A percentile compares a stretch with the other conserved stretches of the same genome.
phyloP scores from a whole-genome alignment of 1,140 invertebrate species.

The Caerostris extrusa region DNA sequence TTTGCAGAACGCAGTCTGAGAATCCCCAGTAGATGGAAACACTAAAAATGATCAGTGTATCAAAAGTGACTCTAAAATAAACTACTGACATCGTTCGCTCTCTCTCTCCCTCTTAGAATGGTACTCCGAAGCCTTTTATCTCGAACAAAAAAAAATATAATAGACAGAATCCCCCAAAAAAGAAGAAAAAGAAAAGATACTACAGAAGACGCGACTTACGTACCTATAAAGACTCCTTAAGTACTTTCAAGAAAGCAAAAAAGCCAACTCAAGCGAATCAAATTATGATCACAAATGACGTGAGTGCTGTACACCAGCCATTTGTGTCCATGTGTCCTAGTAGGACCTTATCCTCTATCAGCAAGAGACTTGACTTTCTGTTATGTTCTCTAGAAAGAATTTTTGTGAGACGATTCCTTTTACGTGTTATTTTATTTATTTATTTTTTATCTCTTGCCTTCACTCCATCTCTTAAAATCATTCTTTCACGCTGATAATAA shows the following conservation, averaged over 20 bases:
- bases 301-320: neutral
- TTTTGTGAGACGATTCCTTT: constrained; percentile 5
- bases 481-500: constrained; percentile 43
- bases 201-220: constrained; percentile 7
- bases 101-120: neutral
- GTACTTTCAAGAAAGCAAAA: constrained; percentile 53
- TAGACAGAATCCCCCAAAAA: neutral
- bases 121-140: constrained; percentile 4
- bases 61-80: neutral
- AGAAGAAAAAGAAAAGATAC: neutral
- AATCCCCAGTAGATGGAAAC: neutral
- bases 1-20: too few relatives aligned
- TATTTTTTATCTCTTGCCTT: neutral
- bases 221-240: constrained; percentile 34
- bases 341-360: neutral
- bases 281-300: constrained; percentile 58
- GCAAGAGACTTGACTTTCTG: neutral
- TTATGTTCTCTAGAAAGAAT: constrained; percentile 3
- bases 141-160: neutral
- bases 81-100: neutral
- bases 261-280: constrained; percentile 30
- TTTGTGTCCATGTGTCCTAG: constrained; percentile 28
- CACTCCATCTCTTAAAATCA: constrained; percentile 33
- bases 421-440: neutral
- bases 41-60: neutral